Evolutionary conservation across 2,888 invertebrate species (phyloP).

Genomic region (Mamestra brassicae): DNA sequence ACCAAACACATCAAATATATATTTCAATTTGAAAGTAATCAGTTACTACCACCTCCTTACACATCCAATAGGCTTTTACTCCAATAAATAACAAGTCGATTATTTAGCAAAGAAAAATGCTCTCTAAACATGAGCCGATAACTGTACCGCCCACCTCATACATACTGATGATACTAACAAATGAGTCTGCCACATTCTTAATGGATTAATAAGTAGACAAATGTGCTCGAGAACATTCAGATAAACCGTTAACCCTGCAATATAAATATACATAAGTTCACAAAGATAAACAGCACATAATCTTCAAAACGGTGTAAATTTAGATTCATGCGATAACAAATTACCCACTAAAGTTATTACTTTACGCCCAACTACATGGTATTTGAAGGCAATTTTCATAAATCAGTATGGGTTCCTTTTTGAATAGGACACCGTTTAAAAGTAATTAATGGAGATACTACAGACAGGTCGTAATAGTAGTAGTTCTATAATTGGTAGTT

Average conservation of each 20-base stretch:
- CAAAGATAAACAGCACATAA: not conserved
- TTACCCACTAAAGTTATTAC: constrained; percentile 37
- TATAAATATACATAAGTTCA: constrained; percentile 16
- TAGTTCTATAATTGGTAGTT: constrained; percentile 19
- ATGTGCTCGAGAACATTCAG: constrained; percentile 28
- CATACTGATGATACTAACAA: constrained; percentile 37
- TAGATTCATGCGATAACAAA: constrained; percentile 40
- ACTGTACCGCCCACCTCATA: constrained; percentile 35
- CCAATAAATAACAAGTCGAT: constrained; percentile 19
- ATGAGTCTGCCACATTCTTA: constrained; percentile 48
- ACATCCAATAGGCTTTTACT: not conserved
- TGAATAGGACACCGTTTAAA: constrained; percentile 37
- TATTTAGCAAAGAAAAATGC: constrained; percentile 17
- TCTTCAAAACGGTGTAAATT: constrained; percentile 32
- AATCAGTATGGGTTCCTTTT: constrained; percentile 42
- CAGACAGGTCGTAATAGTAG: constrained; percentile 35
- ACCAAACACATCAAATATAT: not conserved
- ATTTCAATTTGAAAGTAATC: not conserved
- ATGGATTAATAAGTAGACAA: constrained; percentile 60
- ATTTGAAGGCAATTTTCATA: constrained; percentile 48
- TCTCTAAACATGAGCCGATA: constrained; percentile 27
- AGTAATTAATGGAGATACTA: constrained; percentile 38
- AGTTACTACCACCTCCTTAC: not conserved
- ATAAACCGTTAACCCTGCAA: constrained; percentile 43
- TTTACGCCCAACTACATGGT: constrained; percentile 35